phyloP scores from a whole-genome alignment of 2,888 invertebrate species.

The Ligdia adustata region DNA sequence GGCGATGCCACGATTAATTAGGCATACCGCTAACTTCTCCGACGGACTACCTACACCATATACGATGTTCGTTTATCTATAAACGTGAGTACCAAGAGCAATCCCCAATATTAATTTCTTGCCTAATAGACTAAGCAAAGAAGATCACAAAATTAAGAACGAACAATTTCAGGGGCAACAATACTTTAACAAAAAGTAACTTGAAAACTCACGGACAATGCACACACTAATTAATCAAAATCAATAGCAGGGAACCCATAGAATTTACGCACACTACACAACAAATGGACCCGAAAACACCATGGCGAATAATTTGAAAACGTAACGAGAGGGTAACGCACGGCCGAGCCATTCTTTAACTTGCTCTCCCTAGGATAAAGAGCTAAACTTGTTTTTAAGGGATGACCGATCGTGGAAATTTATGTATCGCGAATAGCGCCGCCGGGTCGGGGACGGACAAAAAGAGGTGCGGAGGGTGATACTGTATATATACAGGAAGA shows the following conservation, averaged over 20 bases:
- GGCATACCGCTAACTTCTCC: constrained; percentile 48
- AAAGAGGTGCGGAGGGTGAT: constrained; percentile 75
- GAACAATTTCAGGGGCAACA: neutral
- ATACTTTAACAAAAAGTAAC: constrained; percentile 9
- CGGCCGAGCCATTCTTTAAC: constrained; percentile 78
- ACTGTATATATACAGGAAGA: constrained; percentile 66
- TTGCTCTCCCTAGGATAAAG: constrained; percentile 78
- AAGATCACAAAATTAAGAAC: too few species aligned
- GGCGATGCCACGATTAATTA: constrained; percentile 65
- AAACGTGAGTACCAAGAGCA: too few species aligned
- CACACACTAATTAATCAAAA: constrained; percentile 64
- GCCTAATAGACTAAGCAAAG: too few species aligned
- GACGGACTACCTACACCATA: constrained; percentile 5
- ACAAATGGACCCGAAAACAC: constrained; percentile 77
- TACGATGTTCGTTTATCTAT: too few species aligned
- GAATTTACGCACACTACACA: constrained; percentile 59
- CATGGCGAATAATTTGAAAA: constrained; percentile 80
- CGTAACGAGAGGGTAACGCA: constrained; percentile 80
- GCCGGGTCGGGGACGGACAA: constrained; percentile 74
- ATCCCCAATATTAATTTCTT: too few species aligned
- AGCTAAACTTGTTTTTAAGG: constrained; percentile 84
- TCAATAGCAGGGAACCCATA: constrained; percentile 52
- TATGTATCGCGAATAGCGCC: constrained; percentile 81
- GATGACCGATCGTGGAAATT: constrained; percentile 83
- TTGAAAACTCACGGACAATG: constrained; percentile 29